Conservation (phyloP, 2,888 invertebrate genomes). For the Parnassius mnemosyne region DNA sequence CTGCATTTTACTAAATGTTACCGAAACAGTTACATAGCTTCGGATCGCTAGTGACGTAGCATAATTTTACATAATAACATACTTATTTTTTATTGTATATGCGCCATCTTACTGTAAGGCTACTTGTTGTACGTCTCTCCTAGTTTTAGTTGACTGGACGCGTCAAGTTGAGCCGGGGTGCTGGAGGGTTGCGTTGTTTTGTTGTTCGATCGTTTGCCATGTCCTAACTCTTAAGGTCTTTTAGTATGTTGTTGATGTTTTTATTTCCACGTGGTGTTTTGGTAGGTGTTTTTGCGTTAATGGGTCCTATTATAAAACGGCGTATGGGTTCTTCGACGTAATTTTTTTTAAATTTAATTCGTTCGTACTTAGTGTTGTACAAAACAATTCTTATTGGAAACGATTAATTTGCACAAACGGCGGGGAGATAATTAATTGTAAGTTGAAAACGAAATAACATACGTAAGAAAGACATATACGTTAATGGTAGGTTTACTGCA, state of each 20-base stretch:
- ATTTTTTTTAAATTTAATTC: conserved; percentile 4
- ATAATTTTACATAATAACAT: conserved; percentile 57
- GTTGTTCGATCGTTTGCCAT: conserved; percentile 22
- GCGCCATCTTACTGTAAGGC: conserved; percentile 52
- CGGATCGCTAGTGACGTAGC: conserved; percentile 68
- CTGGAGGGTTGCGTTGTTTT: neutral
- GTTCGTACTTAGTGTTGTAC: conserved; percentile 46
- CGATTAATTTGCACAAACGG: conserved; percentile 70
- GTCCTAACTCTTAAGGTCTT: conserved; percentile 31
- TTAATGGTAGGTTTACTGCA: conserved; percentile 73
- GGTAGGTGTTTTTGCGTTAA: conserved; percentile 39
- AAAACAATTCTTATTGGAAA: conserved; percentile 47
- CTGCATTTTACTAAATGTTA: conserved; percentile 62
- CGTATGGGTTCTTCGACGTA: conserved; percentile 28
- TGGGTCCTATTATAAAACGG: conserved; percentile 30
- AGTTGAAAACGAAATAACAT: conserved; percentile 74
- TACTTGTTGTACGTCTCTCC: conserved; percentile 36
- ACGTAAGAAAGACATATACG: conserved; percentile 81
- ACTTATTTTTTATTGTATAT: conserved; percentile 50
- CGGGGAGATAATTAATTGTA: conserved; percentile 55
- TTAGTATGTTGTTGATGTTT: conserved; percentile 41
- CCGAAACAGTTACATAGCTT: conserved; percentile 69
- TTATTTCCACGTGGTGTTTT: conserved; percentile 37
- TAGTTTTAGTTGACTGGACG: conserved; percentile 1
- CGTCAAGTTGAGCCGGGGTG: neutral